Evolutionary conservation across 2,888 invertebrate genomes (phyloP), one percentile per base, ranked within the genome.

Genomic region (Zhengitettix transpicula): DNA sequence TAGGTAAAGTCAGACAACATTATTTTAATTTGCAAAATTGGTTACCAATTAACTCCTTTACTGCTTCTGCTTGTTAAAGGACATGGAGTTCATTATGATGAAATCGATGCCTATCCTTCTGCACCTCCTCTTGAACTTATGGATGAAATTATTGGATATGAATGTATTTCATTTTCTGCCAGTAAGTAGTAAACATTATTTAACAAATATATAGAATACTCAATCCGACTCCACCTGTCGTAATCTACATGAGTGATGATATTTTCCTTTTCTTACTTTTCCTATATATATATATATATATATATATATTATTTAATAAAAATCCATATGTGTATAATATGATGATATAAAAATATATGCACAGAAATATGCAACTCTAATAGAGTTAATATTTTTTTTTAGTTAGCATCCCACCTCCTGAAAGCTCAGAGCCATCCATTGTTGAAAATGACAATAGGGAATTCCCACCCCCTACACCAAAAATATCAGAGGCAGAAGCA

Each of bases 111-210:
- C 16, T 56, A 67, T 42, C 67, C 68, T 9, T 65, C 68, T 10
- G 68, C 68, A 16, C 76, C 76, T 16, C 73, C 76, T 5, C 64
- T 75, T 64, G 75, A 75, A 59, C 68, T 72, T 58, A 71, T 77
- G 71, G 75, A 75, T 62, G 65, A 68, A 17, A 72, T 76, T 16
- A 62, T 66, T 14, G 77, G 77, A 7, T 77, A 77, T 63, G 74
- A 74, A 63, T 69, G 70, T 60, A 67, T 75, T 11, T 74, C 74
- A 14, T 75, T 75, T 65, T 72, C 71, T 65, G 69, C 71, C 58
- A 71, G 75, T 72, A 66, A 14, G 15, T 15, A 15, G 15, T 10
- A 51, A 51, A 15, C 10, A 14, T 51, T 15, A 10, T 51, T 1
- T 51, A 15, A 9, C 9, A 15, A 9, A 3, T 9, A 9, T 51